These are phyloP conservation scores for Gadus macrocephalus DNA, from an alignment of 2,113 vertebrate species.

Conservation along the genomic window DNA sequence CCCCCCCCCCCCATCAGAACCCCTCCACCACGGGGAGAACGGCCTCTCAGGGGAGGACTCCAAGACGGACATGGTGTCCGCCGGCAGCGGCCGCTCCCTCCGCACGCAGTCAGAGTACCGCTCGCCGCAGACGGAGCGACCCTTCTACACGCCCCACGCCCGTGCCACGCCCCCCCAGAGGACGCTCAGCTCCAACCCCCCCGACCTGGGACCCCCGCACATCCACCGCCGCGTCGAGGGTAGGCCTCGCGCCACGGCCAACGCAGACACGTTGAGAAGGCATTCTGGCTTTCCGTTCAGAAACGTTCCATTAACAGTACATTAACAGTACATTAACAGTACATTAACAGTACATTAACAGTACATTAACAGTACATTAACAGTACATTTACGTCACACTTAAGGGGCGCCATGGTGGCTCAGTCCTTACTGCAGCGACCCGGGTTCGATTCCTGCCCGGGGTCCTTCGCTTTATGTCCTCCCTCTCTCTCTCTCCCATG, in stretches of 20 bases:
- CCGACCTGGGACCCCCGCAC: slow-evolving; percentile 70
- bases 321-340: too few relatives aligned
- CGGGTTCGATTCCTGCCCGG: too few relatives aligned
- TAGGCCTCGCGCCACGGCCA: slow-evolving; percentile 42
- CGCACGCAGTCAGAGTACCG: slow-evolving; percentile 53
- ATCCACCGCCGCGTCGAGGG: slow-evolving; percentile 84
- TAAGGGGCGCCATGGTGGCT: too few relatives aligned
- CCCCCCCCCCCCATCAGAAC: slow-evolving; percentile 46
- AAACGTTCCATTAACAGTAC: too few relatives aligned
- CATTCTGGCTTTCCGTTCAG: too few relatives aligned
- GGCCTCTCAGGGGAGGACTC: slow-evolving; percentile 52
- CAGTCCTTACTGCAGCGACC: too few relatives aligned
- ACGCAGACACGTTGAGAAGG: too few relatives aligned
- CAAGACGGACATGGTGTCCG: slow-evolving; percentile 32
- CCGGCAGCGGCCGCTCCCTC: slow-evolving; percentile 22
- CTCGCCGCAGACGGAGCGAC: slow-evolving; percentile 55
- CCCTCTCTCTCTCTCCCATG: too few relatives aligned
- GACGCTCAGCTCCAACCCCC: slow-evolving; percentile 69
- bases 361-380: too few relatives aligned
- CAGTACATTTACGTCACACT: too few relatives aligned
- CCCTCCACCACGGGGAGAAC: slow-evolving; percentile 65
- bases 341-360: too few relatives aligned
- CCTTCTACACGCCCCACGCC: slow-evolving; percentile 52
- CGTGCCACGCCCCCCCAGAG: slow-evolving; percentile 53
- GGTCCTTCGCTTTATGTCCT: too few relatives aligned